Conservation (phyloP, 2,797 vertebrate genomes). For the Sebastes oblongus region DNA sequence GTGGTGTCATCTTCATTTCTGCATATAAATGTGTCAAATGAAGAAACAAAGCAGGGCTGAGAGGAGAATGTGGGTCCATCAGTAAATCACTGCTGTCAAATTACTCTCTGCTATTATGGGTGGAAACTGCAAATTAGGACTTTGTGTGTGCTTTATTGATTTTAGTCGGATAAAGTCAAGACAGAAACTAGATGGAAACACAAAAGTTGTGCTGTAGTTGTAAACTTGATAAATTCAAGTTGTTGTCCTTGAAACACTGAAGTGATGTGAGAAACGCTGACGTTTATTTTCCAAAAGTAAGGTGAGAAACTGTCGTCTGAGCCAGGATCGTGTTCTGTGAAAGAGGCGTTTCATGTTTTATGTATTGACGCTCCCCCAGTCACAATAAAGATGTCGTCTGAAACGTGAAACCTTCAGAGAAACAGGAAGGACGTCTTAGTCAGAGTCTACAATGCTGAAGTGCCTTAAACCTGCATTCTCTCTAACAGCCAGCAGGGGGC, state of each 20-base stretch:
- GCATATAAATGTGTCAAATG: constrained; percentile 35
- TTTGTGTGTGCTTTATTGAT: background rate
- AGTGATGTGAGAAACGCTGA: background rate
- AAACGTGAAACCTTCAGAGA: background rate
- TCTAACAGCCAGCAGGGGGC: too few species aligned
- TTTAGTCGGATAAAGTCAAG: background rate
- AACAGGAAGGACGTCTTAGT: background rate
- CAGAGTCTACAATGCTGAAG: background rate
- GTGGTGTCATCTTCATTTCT: constrained; percentile 9
- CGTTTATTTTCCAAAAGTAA: background rate
- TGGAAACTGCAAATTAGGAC: background rate
- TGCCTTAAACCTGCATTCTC: too few species aligned
- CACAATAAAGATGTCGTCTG: constrained; percentile 14
- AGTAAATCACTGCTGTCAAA: constrained; percentile 13
- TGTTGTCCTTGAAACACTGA: background rate
- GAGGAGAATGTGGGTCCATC: background rate
- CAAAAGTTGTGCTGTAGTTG: background rate
- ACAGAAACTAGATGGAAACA: background rate
- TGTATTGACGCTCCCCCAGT: background rate
- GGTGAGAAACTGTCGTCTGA: background rate
- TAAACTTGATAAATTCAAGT: background rate
- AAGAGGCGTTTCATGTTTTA: background rate
- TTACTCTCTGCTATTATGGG: background rate
- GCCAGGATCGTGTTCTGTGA: background rate
- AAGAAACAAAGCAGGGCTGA: background rate